Evolutionary conservation across 2,113 vertebrate genomes (phyloP).

Genomic region (Cacatua alba): DNA sequence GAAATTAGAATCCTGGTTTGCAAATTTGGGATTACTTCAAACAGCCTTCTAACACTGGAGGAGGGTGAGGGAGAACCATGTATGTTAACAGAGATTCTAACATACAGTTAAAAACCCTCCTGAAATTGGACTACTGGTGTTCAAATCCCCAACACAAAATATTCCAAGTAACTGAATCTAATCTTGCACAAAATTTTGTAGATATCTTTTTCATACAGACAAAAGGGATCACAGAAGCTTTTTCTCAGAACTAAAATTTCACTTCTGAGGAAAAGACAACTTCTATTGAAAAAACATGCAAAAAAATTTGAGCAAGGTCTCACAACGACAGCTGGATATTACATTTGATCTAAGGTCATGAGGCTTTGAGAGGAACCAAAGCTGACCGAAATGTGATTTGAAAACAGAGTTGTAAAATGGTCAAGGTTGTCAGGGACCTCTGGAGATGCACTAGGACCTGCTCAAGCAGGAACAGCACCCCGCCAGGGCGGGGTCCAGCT

Average conservation of each 20-base stretch:
- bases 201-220: neutral
- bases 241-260: neutral
- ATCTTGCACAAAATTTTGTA: neutral
- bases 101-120: neutral
- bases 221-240: neutral
- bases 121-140: neutral
- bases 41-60: neutral
- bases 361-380: neutral
- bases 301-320: neutral
- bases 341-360: neutral
- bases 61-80: accelerated
- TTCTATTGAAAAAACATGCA: neutral
- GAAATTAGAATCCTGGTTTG: neutral
- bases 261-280: neutral
- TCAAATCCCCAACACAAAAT: neutral
- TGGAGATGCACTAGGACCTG: neutral
- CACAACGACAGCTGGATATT: neutral
- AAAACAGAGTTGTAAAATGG: neutral
- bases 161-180: neutral
- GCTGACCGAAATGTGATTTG: neutral
- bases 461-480: neutral
- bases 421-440: neutral
- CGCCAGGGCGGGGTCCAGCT: neutral
- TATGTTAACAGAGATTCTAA: neutral
- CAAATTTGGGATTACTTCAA: neutral